These are phyloP conservation scores for Pelodiscus sinensis DNA, from an alignment of 2,113 vertebrate genomes.

Conservation along the genomic window DNA sequence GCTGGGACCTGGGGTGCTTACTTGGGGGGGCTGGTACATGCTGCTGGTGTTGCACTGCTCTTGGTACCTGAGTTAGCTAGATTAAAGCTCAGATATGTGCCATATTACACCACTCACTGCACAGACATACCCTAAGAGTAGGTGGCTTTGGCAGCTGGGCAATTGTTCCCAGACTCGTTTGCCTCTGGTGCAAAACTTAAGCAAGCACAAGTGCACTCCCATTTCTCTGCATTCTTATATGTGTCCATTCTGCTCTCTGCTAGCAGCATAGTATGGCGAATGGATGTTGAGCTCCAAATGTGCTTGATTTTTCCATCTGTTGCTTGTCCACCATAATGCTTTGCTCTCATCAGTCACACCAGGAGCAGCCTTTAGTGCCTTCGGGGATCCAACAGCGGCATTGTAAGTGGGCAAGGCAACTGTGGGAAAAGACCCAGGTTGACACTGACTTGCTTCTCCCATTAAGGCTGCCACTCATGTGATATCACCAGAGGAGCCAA, in stretches of 20 bases:
- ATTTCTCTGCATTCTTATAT: constrained; percentile 11
- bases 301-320: neutral
- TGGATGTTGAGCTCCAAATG: neutral
- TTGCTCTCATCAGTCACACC: neutral
- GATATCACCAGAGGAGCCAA: neutral
- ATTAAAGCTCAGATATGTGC: neutral
- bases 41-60: too few relatives aligned
- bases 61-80: neutral
- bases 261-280: neutral
- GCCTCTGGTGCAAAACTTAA: constrained; percentile 22
- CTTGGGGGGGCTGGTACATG: neutral
- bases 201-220: neutral
- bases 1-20: neutral
- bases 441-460: neutral
- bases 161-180: neutral
- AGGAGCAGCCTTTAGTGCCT: too few relatives aligned
- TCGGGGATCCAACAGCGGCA: neutral
- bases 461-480: neutral
- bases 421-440: neutral
- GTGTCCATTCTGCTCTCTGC: constrained; percentile 4
- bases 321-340: neutral
- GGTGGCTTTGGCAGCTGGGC: neutral
- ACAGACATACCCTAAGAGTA: neutral
- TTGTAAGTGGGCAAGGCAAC: neutral
- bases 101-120: neutral